Evolutionary conservation across 2,113 vertebrate species (phyloP), one percentile per base, ranked within the genome.

Genomic region (Sinocyclocheilus anophthalmus): DNA sequence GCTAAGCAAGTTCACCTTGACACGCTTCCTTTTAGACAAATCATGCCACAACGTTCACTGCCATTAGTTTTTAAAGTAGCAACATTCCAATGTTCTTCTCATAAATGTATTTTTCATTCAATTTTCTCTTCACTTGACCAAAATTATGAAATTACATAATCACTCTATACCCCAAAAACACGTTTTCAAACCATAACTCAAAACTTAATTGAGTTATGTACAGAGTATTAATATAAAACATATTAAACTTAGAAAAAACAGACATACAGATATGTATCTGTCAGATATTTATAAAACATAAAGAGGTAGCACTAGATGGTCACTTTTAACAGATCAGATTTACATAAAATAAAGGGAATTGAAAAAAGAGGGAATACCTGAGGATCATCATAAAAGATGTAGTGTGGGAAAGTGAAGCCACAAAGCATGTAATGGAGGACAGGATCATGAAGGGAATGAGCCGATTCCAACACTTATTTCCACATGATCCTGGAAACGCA

Each of bases 351-450:
- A 37, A 37, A 14, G 14, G 53, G 1, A 55, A 18, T 20, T 55
- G 20, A 59, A 59, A 59, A 59, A 22, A 59, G 2, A 50, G 13
- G 24, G 37, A 13, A 20, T 88, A 98, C 98, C 98, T 96, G 73
- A 99, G 96, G 39, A 99, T 96, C 88, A 99, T 95, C 91, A 98
- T 96, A 92, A 96, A 97, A 33, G 97, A 96, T 0, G 98, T 97
- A 0, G 97, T 99, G 87, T 99, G 96, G 14, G 95, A 96, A 0
- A 95, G 80, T 33, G 96, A 93, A 77, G 92, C 94, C 0, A 97
- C 81, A 55, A 96, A 93, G 7, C 91, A 93, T 0, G 95, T 94
- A 86, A 98, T 73, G 53, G 94, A 95, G 18, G 94, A 89, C 8
- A 99, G 90, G 0, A 95, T 22, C 89, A 99, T 91, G 45, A 99